These are phyloP conservation scores for Paguma larvata DNA, from an alignment of 2,797 vertebrate species.

Conservation along the genomic window DNA sequence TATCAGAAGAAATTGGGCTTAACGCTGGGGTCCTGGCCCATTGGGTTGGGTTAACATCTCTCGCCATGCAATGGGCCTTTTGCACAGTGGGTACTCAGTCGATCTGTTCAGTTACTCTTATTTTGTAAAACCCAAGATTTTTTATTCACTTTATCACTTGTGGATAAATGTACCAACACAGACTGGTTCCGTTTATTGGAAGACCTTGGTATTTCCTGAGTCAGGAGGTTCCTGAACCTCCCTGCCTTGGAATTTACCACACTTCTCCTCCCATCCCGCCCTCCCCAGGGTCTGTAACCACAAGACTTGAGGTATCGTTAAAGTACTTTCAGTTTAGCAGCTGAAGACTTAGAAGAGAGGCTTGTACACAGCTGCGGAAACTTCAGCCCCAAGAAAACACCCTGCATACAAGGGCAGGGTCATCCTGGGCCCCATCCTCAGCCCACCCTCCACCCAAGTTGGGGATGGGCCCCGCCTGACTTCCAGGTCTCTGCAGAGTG, in stretches of 20 bases:
- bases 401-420: not conserved
- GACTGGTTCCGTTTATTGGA: slow-evolving; percentile 1
- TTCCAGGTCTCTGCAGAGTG: not conserved
- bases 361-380: not conserved
- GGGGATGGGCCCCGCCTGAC: too few species aligned
- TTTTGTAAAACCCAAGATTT: not conserved
- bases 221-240: slow-evolving; percentile 50
- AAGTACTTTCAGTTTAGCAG: slow-evolving; percentile 17
- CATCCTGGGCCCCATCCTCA: too few species aligned
- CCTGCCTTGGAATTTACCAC: slow-evolving; percentile 66
- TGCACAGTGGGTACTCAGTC: not conserved
- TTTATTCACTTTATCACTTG: not conserved
- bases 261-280: not conserved
- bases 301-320: not conserved
- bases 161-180: not conserved
- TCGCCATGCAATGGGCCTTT: not conserved
- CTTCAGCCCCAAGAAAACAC: not conserved
- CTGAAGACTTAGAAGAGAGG: not conserved
- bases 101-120: not conserved
- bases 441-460: not conserved
- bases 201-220: slow-evolving; percentile 56
- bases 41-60: not conserved
- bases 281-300: slow-evolving; percentile 57
- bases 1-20: not conserved
- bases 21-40: not conserved